Evolutionary conservation across 2,797 vertebrate species (phyloP).

Genomic region (Crax fasciolata): DNA sequence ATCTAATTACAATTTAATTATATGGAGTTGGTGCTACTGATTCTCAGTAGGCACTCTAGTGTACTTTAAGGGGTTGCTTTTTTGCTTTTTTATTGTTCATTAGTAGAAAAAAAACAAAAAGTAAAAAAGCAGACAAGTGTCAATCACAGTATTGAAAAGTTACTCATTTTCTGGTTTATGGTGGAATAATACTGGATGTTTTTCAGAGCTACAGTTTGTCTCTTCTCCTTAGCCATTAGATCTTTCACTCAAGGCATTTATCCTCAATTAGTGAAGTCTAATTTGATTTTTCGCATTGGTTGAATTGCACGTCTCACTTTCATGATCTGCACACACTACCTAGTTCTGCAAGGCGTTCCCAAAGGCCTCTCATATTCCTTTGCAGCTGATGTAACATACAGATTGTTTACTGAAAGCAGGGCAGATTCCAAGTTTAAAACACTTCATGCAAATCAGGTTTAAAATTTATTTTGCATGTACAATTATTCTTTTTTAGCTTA

Average conservation of each 20-base stretch:
- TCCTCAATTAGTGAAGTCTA: constrained; percentile 28
- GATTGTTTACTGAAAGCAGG: neutral
- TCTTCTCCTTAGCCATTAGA: neutral
- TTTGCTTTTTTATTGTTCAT: neutral
- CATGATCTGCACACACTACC: neutral
- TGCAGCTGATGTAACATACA: neutral
- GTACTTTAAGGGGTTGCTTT: neutral
- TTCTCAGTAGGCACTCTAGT: neutral
- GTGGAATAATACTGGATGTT: neutral
- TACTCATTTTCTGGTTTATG: neutral
- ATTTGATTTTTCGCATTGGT: constrained; percentile 25
- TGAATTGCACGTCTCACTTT: constrained; percentile 29
- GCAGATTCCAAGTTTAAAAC: neutral
- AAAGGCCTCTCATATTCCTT: neutral
- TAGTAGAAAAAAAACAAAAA: constrained; percentile 1
- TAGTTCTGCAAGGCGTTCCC: neutral
- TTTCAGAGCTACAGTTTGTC: neutral
- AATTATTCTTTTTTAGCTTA: neutral
- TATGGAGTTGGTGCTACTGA: constrained; percentile 2
- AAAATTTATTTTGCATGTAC: neutral
- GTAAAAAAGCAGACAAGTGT: neutral
- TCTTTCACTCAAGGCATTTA: constrained; percentile 18
- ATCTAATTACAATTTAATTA: constrained; percentile 49
- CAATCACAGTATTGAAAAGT: neutral
- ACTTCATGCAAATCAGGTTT: neutral